phyloP scores from a whole-genome alignment of 1,140 invertebrate species.

The Metopolophium dirhodum region DNA sequence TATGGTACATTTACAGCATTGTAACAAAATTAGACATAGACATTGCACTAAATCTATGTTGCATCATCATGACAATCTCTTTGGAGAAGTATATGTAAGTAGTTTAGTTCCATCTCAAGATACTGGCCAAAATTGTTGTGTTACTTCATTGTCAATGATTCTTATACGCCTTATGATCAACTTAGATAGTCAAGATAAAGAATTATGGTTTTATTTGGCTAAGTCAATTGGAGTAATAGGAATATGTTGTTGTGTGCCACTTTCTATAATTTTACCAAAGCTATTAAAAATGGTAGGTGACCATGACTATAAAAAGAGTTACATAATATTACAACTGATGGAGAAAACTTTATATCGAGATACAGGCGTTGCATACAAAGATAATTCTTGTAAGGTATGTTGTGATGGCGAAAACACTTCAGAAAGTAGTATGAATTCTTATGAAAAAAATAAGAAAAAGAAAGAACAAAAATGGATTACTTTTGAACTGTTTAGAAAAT shows the following conservation, averaged over 20 bases:
- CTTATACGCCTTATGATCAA: conserved; percentile 67
- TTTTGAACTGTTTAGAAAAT: conserved; percentile 67
- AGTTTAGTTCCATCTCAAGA: conserved; percentile 61
- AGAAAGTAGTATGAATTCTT: conserved; percentile 18
- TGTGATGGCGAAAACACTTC: conserved; percentile 41
- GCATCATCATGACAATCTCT: conserved; percentile 69
- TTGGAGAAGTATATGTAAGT: conserved; percentile 65
- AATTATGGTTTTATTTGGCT: conserved; percentile 66
- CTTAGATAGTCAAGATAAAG: conserved; percentile 63
- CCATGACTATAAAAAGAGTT: conserved; percentile 61
- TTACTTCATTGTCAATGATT: conserved; percentile 68
- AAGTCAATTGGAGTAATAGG: conserved; percentile 68
- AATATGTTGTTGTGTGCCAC: conserved; percentile 72
- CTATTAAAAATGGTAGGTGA: conserved; percentile 64
- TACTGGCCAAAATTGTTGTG: conserved; percentile 64
- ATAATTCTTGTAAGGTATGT: conserved; percentile 51
- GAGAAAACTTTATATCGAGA: conserved; percentile 69
- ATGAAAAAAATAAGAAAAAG: conserved; percentile 48
- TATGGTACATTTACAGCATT: conserved; percentile 67
- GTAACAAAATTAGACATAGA: conserved; percentile 66
- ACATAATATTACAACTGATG: conserved; percentile 64
- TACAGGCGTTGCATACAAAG: conserved; percentile 56
- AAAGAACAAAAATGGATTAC: conserved; percentile 59
- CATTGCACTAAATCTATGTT: conserved; percentile 63
- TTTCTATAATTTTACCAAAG: conserved; percentile 63